Base-by-base conservation (phyloP, 2,888 invertebrate genomes). In the Muschampia plurimacula region DNA sequence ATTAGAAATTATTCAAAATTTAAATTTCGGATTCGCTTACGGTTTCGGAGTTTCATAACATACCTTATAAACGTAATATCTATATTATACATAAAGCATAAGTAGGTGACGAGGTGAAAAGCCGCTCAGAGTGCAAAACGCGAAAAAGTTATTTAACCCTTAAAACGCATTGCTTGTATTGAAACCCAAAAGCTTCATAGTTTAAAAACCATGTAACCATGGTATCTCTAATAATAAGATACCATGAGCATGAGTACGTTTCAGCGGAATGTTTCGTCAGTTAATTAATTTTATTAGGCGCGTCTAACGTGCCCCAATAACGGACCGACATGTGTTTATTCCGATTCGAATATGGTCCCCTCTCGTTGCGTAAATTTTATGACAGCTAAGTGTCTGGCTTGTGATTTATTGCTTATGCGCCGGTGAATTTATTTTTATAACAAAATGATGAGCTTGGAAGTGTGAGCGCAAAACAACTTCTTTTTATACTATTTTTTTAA, bases 201-300 rank as follows among this genome's bases (percentile, higher is more conserved):
- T 39, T 22, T 41, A 39, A 69, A 62, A 28, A 46, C 46, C 39
- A 72, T 67, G 71, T 72, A 67, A 49, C 60, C 49, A 59, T 65
- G 57, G 59, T 66, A 62, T 52, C 39, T 49, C 28, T 59, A 52
- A 67, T 72, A 72, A 72, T 72, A 63, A 67, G 72, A 72, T 63
- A 62, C 67, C 41, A 52, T 62, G 67, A 72, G 67, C 62, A 52
- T 46, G 67, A 67, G 72, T 55, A 67, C 67, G 67, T 72, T 44
- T n/a, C 13, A 46, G 36, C 68, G 13, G 55, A 68, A 67, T 67
- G 64, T 72, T 52, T 67, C 41, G 83, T 83, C 80, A 82, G 84
- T 89, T 89, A 91, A 92, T 91, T 91, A 89, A 90, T 86, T 85
- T 88, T 84, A 89, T 88, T 88, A 89, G 83, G 80, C 84, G 82